Base-by-base conservation (phyloP, 2,113 vertebrate genomes). In the Brachyistius frenatus region DNA sequence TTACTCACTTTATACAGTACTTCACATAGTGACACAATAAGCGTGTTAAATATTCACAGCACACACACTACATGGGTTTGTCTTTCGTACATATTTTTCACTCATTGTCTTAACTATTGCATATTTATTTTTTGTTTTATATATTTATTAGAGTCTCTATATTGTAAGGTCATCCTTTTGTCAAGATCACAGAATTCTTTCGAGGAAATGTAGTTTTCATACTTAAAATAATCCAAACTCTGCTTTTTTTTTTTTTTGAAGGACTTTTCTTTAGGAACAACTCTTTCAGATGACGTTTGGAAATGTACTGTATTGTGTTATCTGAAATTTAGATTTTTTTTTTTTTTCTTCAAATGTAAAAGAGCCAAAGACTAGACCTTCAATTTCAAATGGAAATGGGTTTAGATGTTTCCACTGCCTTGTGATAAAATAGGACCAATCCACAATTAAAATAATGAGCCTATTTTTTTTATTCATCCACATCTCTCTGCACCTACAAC, bases 91-190 rank as follows among this genome's bases (percentile, higher is more conserved):
- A 37, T 86, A 63, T 86, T 78, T 88, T 74, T 86, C 88, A 92
- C 88, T 76, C 52, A 50, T 72, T 80, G 76, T 92, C 86, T 88
- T 89, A 86, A 83, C 78, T 89, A 85, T 90, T 90, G 76, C 86
- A 88, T 94, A 95, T 94, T 94, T 94, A 94, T 92, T 92, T 81
- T 81, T 79, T 80, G 84, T 92, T 87, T 89, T 82, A 73, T 86
- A 79, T 93, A 92, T 91, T 93, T 93, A 93, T 95, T 90, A 91
- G 73, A 90, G 67, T 91, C 89, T 93, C 82, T 89, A 89, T 89
- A 87, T 76, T 89, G 66, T 87, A 78, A 50, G 67, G 73, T 85
- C 69, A 83, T 81, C 83, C 74, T 83, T 80, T 80, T 89, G 82
- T 90, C 56, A 32, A 78, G 78, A 85, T 85, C 86, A 90, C 80